phyloP scores from a whole-genome alignment of 2,113 vertebrate genomes.

The Harpagus bidentatus region DNA sequence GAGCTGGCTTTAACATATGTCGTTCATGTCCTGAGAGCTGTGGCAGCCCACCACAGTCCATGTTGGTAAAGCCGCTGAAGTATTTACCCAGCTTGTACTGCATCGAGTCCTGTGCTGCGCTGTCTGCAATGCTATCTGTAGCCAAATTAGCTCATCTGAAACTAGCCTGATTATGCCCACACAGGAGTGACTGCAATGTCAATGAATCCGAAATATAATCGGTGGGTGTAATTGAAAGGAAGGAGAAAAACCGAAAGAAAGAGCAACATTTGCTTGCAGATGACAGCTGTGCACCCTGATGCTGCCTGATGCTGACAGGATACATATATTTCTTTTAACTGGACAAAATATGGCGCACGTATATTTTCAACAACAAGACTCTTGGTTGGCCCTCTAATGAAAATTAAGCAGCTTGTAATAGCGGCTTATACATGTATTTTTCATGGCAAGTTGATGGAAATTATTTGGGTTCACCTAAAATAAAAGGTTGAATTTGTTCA shows the following conservation, averaged over 20 bases:
- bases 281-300: neutral
- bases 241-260: neutral
- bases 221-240: neutral
- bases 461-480: neutral
- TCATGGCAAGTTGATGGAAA: neutral
- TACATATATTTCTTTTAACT: neutral
- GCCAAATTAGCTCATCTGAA: conserved; percentile 11
- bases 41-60: neutral
- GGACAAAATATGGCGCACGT: fast-evolving
- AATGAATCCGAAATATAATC: neutral
- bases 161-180: conserved; percentile 12
- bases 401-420: neutral
- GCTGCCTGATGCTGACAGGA: neutral
- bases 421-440: neutral
- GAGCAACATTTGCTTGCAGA: neutral
- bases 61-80: neutral
- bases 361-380: neutral
- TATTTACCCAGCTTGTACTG: neutral
- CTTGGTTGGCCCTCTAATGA: neutral
- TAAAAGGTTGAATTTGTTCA: neutral
- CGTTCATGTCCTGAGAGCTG: fast-evolving
- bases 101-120: neutral
- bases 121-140: neutral
- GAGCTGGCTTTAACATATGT: neutral
- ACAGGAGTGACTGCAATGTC: conserved; percentile 34